Evolutionary conservation across 2,888 invertebrate species (phyloP).

Genomic region (Calephelis perditalis): DNA sequence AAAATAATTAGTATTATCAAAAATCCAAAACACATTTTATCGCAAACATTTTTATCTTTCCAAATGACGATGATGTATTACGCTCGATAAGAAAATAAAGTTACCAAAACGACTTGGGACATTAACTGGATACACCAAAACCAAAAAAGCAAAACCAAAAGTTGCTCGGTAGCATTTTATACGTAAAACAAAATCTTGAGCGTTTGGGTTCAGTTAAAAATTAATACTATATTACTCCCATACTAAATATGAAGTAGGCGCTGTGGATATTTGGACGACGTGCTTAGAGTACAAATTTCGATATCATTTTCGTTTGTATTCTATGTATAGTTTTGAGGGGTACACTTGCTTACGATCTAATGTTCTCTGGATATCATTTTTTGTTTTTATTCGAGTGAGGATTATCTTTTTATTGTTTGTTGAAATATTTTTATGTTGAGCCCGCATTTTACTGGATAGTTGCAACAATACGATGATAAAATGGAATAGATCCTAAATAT

Average conservation of each 20-base stretch:
- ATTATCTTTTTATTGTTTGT: slow-evolving; percentile 3
- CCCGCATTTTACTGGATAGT: no score
- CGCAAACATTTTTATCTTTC: no score
- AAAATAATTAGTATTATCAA: no score
- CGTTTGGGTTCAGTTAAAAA: slow-evolving; percentile 29
- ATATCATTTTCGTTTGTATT: slow-evolving; percentile 41
- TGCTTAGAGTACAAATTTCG: slow-evolving; percentile 58
- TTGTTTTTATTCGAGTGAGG: slow-evolving; percentile 6
- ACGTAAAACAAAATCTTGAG: slow-evolving; percentile 19
- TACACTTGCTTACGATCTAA: slow-evolving; percentile 43
- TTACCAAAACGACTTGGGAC: slow-evolving; percentile 4
- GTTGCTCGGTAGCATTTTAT: slow-evolving; percentile 23
- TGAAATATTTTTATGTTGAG: no score
- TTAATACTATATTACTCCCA: slow-evolving; percentile 22
- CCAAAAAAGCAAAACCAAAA: slow-evolving; percentile 16
- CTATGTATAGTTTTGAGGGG: slow-evolving; percentile 60
- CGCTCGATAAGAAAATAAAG: neutral
- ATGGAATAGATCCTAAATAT: no score
- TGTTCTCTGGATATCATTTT: slow-evolving; percentile 18
- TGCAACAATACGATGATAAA: no score
- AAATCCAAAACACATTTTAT: no score
- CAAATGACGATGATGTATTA: slow-evolving; percentile 1
- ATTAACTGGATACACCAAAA: neutral
- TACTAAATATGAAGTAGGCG: slow-evolving; percentile 14
- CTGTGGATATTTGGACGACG: slow-evolving; percentile 30